phyloP scores from a whole-genome alignment of 2,797 vertebrate genomes.

The Mycteria americana region DNA sequence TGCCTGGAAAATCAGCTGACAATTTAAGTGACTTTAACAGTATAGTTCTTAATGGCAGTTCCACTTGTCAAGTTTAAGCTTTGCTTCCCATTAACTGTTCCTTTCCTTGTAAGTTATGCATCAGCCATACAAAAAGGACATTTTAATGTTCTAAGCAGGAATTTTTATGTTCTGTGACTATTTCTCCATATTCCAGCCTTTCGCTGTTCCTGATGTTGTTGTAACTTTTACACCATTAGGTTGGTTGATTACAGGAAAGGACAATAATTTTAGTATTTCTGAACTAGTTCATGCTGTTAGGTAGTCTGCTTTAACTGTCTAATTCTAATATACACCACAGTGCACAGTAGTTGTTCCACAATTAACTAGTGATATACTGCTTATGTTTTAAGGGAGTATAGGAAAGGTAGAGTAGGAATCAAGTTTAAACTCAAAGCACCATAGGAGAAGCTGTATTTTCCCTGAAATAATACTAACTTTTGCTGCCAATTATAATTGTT shows the following conservation, averaged over 20 bases:
- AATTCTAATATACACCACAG: background rate
- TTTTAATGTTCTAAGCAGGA: background rate
- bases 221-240: background rate
- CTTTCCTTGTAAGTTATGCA: background rate
- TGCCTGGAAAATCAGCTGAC: background rate
- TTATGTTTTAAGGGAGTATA: background rate
- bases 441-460: background rate
- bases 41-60: background rate
- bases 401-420: background rate
- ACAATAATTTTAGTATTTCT: background rate
- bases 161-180: background rate
- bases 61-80: background rate
- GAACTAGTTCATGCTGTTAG: background rate
- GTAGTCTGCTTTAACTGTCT: background rate
- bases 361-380: background rate
- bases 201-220: background rate
- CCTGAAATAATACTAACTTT: background rate
- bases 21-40: background rate
- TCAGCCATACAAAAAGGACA: background rate
- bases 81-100: background rate
- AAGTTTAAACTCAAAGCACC: background rate
- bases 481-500: background rate
- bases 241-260: background rate
- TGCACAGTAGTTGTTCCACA: background rate
- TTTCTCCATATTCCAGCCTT: background rate